These are phyloP conservation scores for Battus philenor DNA, from an alignment of 1,140 invertebrate species.

Conservation along the genomic window DNA sequence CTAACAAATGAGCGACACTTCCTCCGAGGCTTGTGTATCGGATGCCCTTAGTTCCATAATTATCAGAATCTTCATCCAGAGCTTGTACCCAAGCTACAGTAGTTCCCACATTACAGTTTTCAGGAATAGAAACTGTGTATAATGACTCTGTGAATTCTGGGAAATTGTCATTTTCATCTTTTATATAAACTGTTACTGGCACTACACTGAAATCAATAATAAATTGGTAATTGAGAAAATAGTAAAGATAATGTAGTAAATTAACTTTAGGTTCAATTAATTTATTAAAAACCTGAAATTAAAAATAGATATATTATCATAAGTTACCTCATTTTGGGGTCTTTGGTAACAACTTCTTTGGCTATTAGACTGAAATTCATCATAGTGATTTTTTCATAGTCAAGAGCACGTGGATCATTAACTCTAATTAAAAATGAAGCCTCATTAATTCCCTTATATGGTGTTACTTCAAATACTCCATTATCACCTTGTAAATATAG, in stretches of 20 bases:
- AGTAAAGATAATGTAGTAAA: not conserved
- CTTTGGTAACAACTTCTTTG: conserved; percentile 84
- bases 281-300: too few relatives aligned
- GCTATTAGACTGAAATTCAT: conserved; percentile 92
- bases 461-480: conserved; percentile 93
- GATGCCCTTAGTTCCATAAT: conserved; percentile 90
- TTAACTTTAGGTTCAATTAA: too few relatives aligned
- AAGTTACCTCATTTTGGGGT: conserved; percentile 80
- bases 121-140: conserved; percentile 87
- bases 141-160: conserved; percentile 88
- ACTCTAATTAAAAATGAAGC: conserved; percentile 94
- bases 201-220: conserved; percentile 79
- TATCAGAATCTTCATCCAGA: conserved; percentile 89
- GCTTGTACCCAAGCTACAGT: conserved; percentile 90
- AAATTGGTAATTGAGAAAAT: conserved; percentile 1
- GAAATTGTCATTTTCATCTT: conserved; percentile 96
- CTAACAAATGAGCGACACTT: conserved; percentile 89
- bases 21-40: conserved; percentile 88
- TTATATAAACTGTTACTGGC: conserved; percentile 88
- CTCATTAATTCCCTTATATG: conserved; percentile 92
- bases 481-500: conserved; percentile 87
- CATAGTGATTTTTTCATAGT: conserved; percentile 89
- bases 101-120: conserved; percentile 90
- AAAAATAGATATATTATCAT: not conserved
- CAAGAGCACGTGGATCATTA: conserved; percentile 87